These are phyloP conservation scores for Gouania willdenowi DNA, from an alignment of 2,797 vertebrate species.

Conservation along the genomic window DNA sequence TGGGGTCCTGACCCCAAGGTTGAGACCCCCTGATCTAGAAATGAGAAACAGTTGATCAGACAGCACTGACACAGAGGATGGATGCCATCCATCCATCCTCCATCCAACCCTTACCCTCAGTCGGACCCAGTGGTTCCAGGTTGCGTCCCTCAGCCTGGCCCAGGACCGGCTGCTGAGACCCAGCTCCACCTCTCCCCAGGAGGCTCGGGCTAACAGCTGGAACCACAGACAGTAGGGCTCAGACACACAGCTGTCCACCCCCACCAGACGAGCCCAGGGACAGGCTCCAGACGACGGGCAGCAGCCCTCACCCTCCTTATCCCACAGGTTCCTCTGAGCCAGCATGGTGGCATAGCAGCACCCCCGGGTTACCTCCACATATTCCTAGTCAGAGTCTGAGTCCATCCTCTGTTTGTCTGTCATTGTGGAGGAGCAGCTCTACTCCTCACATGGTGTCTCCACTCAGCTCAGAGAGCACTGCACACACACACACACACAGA, in stretches of 20 bases:
- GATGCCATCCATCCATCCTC: slow-evolving; percentile 17
- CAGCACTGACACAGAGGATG: too few species aligned
- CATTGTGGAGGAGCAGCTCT: slow-evolving; percentile 44
- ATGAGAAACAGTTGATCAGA: too few species aligned
- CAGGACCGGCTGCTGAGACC: slow-evolving; percentile 64
- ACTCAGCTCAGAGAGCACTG: slow-evolving; percentile 53
- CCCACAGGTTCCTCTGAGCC: slow-evolving; percentile 64
- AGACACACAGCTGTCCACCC: slow-evolving; percentile 69
- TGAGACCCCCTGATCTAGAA: too few species aligned
- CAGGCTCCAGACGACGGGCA: slow-evolving; percentile 53
- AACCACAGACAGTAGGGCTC: slow-evolving; percentile 79
- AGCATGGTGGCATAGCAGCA: slow-evolving; percentile 72
- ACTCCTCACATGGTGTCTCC: slow-evolving; percentile 72
- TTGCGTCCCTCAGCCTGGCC: slow-evolving; percentile 62
- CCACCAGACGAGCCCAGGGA: slow-evolving; percentile 72
- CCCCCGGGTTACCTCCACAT: slow-evolving; percentile 12
- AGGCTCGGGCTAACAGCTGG: slow-evolving; percentile 72
- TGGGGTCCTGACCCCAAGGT: too few species aligned
- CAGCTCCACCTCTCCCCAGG: slow-evolving; percentile 74
- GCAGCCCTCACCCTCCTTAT: slow-evolving; percentile 50
- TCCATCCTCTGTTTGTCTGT: slow-evolving; percentile 25
- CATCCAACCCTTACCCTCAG: slow-evolving; percentile 62
- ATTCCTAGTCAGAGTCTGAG: slow-evolving; percentile 1
- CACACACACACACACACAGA: too few species aligned
- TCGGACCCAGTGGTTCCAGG: slow-evolving; percentile 62